Percentiles rank a stretch among this genome's conserved stretches.
phyloP scores from a whole-genome alignment of 2,113 vertebrate genomes.

The Picathartes gymnocephalus region DNA sequence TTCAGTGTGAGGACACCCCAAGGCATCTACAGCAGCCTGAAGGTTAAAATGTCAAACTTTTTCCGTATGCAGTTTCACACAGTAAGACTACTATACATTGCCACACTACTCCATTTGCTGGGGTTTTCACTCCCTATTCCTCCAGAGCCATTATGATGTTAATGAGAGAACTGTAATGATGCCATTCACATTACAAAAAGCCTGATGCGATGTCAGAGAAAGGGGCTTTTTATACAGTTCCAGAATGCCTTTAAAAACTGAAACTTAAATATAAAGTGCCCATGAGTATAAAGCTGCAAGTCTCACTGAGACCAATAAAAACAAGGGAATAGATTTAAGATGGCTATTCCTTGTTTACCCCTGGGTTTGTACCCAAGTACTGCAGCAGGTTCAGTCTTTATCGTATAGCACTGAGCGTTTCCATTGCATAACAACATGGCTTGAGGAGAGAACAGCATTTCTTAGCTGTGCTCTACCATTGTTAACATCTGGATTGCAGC shows the following conservation, averaged over 20 bases:
- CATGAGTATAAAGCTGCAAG: neutral
- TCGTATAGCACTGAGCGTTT: neutral
- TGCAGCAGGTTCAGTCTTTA: neutral
- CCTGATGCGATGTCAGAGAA: slow-evolving; percentile 49
- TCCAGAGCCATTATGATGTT: slow-evolving; percentile 61
- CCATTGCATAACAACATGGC: neutral
- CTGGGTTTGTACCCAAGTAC: neutral
- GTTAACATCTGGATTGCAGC: slow-evolving; percentile 12
- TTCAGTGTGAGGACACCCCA: slow-evolving; percentile 4
- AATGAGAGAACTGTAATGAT: slow-evolving; percentile 67
- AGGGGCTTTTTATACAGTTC: slow-evolving; percentile 56
- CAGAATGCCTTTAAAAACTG: slow-evolving; percentile 38
- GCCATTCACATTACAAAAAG: slow-evolving; percentile 65
- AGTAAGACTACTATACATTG: slow-evolving; percentile 27
- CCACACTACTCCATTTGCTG: slow-evolving; percentile 40
- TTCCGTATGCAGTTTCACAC: neutral
- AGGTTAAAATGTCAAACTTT: slow-evolving; percentile 54
- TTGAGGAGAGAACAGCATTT: neutral
- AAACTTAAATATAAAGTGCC: slow-evolving; percentile 56
- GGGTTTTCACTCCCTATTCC: slow-evolving; percentile 46
- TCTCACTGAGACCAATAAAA: neutral
- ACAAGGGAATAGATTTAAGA: neutral
- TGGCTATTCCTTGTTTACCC: neutral
- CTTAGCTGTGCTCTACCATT: neutral
- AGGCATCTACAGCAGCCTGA: slow-evolving; percentile 42